Evolutionary conservation across 2,797 vertebrate species (phyloP).

Genomic region (Oryzias sinensis): DNA sequence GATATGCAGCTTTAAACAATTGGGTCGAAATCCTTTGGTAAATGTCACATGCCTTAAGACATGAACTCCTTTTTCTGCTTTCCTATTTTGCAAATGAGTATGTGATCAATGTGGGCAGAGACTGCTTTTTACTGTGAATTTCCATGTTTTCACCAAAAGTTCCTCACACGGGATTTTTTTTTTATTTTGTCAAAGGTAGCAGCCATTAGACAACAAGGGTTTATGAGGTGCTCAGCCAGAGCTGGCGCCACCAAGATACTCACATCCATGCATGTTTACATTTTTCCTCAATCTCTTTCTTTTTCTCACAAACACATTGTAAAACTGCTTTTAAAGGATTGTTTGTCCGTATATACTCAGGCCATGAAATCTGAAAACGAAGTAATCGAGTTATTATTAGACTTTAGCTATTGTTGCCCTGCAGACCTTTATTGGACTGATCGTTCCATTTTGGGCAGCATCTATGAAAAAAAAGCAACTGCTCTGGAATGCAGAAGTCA

Average conservation of each 20-base stretch:
- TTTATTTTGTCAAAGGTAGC: slow-evolving; percentile 67
- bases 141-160: slow-evolving; percentile 31
- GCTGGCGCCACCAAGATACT: slow-evolving; percentile 76
- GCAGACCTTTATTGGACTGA: slow-evolving; percentile 47
- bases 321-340: slow-evolving; percentile 38
- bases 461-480: slow-evolving; percentile 53
- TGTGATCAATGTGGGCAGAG: slow-evolving; percentile 31
- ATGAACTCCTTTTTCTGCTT: too few species aligned
- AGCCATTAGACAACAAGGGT: slow-evolving; percentile 69
- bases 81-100: neutral
- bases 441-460: slow-evolving; percentile 49
- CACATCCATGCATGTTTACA: slow-evolving; percentile 36
- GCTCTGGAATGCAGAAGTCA: slow-evolving; percentile 65
- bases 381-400: slow-evolving; percentile 10
- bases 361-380: too few species aligned
- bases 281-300: slow-evolving; percentile 41
- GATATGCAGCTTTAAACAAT: too few species aligned
- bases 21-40: too few species aligned
- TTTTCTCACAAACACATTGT: slow-evolving; percentile 23
- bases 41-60: too few species aligned
- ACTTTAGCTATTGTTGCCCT: slow-evolving; percentile 26
- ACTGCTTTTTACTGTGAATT: slow-evolving; percentile 37
- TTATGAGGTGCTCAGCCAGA: slow-evolving; percentile 78
- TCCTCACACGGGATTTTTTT: slow-evolving; percentile 36
- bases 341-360: slow-evolving; percentile 22